Evolutionary conservation across 2,113 vertebrate genomes (phyloP).

Genomic region (Ammospiza nelsoni): DNA sequence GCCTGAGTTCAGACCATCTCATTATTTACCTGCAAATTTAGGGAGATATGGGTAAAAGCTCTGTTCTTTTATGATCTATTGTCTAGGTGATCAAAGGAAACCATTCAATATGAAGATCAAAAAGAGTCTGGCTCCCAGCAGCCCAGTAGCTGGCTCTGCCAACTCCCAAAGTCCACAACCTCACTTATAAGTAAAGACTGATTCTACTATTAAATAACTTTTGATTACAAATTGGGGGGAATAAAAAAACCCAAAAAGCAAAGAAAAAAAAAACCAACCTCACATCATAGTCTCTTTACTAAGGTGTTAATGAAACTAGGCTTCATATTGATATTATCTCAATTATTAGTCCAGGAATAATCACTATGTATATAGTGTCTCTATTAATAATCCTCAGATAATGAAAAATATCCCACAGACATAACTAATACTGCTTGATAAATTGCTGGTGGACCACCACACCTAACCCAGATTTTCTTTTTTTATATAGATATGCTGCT

Average conservation of each 20-base stretch:
- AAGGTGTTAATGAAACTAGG: conserved; percentile 27
- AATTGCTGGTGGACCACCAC: conserved; percentile 23
- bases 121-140: conserved; percentile 68
- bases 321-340: conserved; percentile 43
- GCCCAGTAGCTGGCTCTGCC: conserved; percentile 61
- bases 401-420: conserved; percentile 58
- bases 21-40: conserved; percentile 78
- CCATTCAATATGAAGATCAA: conserved; percentile 73
- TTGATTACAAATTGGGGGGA: conserved; percentile 55
- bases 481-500: background rate
- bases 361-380: conserved; percentile 4
- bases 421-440: conserved; percentile 25
- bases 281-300: conserved; percentile 1
- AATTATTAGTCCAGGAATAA: conserved; percentile 54
- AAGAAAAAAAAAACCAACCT: background rate
- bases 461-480: background rate
- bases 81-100: conserved; percentile 77
- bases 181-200: conserved; percentile 62
- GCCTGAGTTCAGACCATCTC: conserved; percentile 62
- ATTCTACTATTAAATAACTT: conserved; percentile 68
- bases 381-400: conserved; percentile 58
- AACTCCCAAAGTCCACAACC: conserved; percentile 22
- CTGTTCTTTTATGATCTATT: conserved; percentile 70
- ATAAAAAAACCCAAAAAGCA: background rate
- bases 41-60: conserved; percentile 60